These are phyloP conservation scores for Leptoteleia sp. DNA, from an alignment of 1,140 invertebrate genomes.

Conservation along the genomic window DNA sequence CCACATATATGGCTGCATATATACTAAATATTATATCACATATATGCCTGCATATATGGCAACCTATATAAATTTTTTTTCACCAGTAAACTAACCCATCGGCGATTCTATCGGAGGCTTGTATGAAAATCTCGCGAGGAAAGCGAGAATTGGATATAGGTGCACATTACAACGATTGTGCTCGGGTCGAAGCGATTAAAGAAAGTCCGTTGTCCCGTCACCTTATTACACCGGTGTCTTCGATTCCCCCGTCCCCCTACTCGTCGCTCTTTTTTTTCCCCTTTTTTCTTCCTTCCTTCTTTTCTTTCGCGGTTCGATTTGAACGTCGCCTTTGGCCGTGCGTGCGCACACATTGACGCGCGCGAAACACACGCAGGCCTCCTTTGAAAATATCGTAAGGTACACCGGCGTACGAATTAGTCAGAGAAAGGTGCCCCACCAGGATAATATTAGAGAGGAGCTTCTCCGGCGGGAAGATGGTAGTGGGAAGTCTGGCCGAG, in stretches of 20 bases:
- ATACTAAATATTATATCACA: too few relatives aligned
- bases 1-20: too few relatives aligned
- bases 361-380: constrained; percentile 16
- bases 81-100: constrained; percentile 10
- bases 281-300: not conserved
- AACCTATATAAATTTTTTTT: too few relatives aligned
- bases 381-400: constrained; percentile 49
- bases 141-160: constrained; percentile 67
- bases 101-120: not conserved
- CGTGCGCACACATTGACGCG: constrained; percentile 23
- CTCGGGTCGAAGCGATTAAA: constrained; percentile 65
- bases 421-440: constrained; percentile 79
- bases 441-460: constrained; percentile 78
- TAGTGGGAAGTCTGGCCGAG: constrained; percentile 72
- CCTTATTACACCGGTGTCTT: constrained; percentile 61
- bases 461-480: constrained; percentile 69
- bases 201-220: constrained; percentile 67
- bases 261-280: not conserved
- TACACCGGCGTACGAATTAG: constrained; percentile 59
- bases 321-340: too few relatives aligned
- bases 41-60: too few relatives aligned
- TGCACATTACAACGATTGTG: constrained; percentile 48
- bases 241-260: constrained; percentile 9
- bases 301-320: constrained; percentile 6
- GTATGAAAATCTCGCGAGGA: constrained; percentile 68